Evolutionary conservation across 2,888 invertebrate species (phyloP).

Genomic region (Dryocosmus kuriphilus): DNA sequence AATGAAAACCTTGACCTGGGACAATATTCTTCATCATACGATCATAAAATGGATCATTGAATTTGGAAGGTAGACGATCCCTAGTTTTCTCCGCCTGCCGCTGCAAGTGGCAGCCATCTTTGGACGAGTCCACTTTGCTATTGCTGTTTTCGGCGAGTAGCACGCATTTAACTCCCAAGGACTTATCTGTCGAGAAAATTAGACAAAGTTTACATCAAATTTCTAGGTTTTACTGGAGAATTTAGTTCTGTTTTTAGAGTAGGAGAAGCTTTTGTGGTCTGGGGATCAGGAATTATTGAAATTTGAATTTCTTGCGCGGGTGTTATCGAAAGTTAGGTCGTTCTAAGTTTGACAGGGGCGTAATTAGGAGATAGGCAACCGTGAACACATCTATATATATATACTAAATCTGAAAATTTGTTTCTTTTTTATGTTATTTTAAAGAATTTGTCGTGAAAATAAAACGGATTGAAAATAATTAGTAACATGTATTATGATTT

Average conservation of each 20-base stretch:
- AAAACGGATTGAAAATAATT: not conserved
- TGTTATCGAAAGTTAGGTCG: not conserved
- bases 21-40: not conserved
- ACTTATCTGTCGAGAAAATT: conserved; percentile 7
- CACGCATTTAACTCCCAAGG: conserved; percentile 18
- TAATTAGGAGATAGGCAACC: conserved; percentile 5
- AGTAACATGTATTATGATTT: not conserved
- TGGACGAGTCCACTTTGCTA: conserved; percentile 75
- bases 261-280: not conserved
- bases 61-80: not conserved
- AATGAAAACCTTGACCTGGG: not conserved
- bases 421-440: not conserved
- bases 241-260: not conserved
- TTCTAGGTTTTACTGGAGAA: not conserved
- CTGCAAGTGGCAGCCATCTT: conserved; percentile 69
- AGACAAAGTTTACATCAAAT: not conserved
- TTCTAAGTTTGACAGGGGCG: conserved; percentile 35
- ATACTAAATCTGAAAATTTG: not conserved
- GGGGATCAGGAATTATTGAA: not conserved
- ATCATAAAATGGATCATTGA: not conserved
- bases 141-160: conserved; percentile 58
- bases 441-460: not conserved
- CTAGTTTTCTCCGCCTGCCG: conserved; percentile 45
- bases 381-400: not conserved
- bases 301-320: not conserved